Conservation (phyloP, 2,888 invertebrate genomes). For the Drosophila paranaensis region DNA sequence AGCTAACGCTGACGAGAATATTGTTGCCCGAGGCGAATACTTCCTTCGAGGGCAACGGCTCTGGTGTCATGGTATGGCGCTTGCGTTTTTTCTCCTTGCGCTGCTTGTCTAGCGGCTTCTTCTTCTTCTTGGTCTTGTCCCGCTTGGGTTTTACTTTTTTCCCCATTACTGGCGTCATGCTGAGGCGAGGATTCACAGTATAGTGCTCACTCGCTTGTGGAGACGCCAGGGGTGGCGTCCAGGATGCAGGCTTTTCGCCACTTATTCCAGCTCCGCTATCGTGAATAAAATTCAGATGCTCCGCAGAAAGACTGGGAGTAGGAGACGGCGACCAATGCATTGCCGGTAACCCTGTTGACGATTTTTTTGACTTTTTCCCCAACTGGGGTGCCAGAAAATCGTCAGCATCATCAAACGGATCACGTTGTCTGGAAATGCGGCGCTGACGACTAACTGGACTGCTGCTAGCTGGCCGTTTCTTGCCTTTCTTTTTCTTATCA, state of each 20-base stretch:
- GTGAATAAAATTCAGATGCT: conserved; percentile 66
- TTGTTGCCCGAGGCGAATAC: conserved; percentile 97
- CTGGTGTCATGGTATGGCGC: conserved; percentile 84
- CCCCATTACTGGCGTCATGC: conserved; percentile 72
- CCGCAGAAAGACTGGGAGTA: conserved; percentile 86
- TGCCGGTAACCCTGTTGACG: conserved; percentile 25
- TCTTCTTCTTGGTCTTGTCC: conserved; percentile 83
- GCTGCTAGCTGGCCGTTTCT: conserved; percentile 63
- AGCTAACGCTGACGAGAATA: conserved; percentile 96
- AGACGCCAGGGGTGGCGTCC: conserved; percentile 87
- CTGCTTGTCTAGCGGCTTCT: conserved; percentile 78
- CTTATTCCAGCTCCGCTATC: conserved; percentile 20
- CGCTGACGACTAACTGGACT: conserved; percentile 72
- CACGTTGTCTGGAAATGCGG: conserved; percentile 77
- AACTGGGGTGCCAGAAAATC: conserved; percentile 68
- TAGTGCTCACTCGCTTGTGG: conserved; percentile 67
- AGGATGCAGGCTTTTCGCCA: conserved; percentile 84
- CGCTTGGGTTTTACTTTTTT: conserved; percentile 84
- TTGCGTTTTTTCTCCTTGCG: conserved; percentile 83
- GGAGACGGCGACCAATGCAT: conserved; percentile 84
- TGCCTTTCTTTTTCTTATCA: conserved; percentile 79
- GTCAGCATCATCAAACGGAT: conserved; percentile 73
- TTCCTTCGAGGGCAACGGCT: conserved; percentile 91
- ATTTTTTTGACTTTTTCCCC: conserved; percentile 78
- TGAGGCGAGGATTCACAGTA: conserved; percentile 43